A percentile compares a stretch with the other conserved stretches of the same genome.
Conservation (phyloP, 2,888 invertebrate genomes). For the Synanthedon myopaeformis region DNA sequence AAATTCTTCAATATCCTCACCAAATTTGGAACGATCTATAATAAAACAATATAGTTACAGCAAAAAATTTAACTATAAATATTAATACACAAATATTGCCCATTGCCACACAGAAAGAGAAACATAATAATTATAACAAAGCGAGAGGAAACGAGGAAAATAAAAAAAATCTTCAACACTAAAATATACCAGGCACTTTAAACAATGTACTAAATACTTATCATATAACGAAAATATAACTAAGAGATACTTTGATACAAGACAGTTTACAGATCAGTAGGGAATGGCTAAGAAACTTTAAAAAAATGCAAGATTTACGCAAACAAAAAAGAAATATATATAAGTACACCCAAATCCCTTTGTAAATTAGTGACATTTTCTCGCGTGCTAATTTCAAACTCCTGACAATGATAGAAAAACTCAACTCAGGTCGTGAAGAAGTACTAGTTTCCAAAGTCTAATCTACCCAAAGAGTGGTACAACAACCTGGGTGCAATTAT, state of each 20-base stretch:
- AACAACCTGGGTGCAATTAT: constrained; percentile 15
- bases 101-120: constrained; percentile 31
- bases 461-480: constrained; percentile 16
- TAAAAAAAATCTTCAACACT: constrained; percentile 1
- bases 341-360: constrained; percentile 4
- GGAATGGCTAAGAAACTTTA: neutral
- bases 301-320: neutral
- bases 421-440: neutral
- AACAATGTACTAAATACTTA: constrained; percentile 22
- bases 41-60: constrained; percentile 23
- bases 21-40: constrained; percentile 97
- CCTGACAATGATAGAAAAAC: constrained; percentile 4
- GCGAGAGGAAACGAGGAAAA: constrained; percentile 21
- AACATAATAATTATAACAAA: constrained; percentile 19
- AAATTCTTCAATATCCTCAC: constrained; percentile 98
- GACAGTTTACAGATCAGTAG: constrained; percentile 4
- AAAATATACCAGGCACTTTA: neutral
- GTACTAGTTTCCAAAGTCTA: constrained; percentile 12
- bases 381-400: constrained; percentile 20
- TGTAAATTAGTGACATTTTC: constrained; percentile 18
- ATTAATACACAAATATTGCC: constrained; percentile 11
- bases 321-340: neutral
- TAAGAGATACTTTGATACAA: constrained; percentile 8
- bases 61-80: constrained; percentile 9
- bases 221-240: constrained; percentile 10